Evolutionary conservation across 2,113 vertebrate genomes (phyloP).

Genomic region (Phalacrocorax pelagicus): DNA sequence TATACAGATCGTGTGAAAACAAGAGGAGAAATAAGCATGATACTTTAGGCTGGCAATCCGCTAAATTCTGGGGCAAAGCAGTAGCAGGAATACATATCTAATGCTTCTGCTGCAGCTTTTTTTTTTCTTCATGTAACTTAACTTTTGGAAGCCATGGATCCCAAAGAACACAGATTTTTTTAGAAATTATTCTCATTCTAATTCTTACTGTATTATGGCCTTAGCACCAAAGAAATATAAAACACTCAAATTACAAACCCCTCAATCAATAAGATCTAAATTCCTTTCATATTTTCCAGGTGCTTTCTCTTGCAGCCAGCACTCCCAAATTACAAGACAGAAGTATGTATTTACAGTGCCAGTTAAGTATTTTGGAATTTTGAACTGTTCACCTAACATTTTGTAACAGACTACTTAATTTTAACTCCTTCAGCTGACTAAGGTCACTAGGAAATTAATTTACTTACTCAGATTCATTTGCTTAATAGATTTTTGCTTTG

Average conservation of each 20-base stretch:
- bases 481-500: background rate
- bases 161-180: background rate
- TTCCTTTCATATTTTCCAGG: background rate
- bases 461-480: background rate
- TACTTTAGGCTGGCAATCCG: background rate
- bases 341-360: background rate
- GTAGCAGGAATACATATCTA: background rate
- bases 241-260: background rate
- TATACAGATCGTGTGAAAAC: background rate
- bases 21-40: background rate
- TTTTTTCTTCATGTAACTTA: background rate
- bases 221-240: background rate
- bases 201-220: background rate
- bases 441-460: background rate
- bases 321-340: background rate
- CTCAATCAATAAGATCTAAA: background rate
- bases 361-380: background rate
- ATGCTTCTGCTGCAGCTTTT: background rate
- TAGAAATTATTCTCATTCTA: background rate
- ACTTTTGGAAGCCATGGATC: background rate
- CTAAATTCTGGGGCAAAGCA: background rate
- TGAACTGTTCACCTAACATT: background rate
- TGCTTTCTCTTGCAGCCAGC: background rate
- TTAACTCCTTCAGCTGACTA: background rate
- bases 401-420: background rate